These are phyloP conservation scores for Hydrochoerus hydrochaeris DNA, from an alignment of 2,113 vertebrate species.

Conservation along the genomic window DNA sequence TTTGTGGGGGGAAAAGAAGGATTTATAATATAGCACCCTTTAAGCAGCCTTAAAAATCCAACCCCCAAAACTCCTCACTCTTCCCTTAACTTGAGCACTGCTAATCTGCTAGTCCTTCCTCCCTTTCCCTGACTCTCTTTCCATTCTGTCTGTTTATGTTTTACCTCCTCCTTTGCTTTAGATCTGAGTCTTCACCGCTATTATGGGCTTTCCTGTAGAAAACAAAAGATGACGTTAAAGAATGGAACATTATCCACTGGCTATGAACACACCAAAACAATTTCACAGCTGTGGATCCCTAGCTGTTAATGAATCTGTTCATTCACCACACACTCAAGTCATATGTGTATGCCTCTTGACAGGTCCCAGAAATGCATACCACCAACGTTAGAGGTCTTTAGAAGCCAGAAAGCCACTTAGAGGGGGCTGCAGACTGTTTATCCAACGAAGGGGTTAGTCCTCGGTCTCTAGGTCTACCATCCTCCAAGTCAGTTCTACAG, in stretches of 20 bases:
- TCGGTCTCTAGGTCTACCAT: not conserved
- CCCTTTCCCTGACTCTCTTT: not conserved
- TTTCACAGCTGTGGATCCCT: not conserved
- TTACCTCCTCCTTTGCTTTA: slow-evolving; percentile 92
- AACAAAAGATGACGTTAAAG: slow-evolving; percentile 65
- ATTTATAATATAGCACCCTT: not conserved
- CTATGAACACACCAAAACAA: not conserved
- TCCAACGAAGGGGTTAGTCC: not conserved
- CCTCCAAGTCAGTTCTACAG: not conserved
- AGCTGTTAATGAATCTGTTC: not conserved
- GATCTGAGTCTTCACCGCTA: slow-evolving; percentile 89
- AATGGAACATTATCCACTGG: not conserved
- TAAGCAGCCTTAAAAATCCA: not conserved
- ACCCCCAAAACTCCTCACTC: not conserved
- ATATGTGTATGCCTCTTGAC: not conserved
- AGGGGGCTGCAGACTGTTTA: not conserved
- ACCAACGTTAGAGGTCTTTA: not conserved
- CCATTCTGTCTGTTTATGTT: not conserved
- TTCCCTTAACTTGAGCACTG: not conserved
- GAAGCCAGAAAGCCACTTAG: not conserved
- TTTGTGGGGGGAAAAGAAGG: not conserved
- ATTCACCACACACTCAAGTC: not conserved
- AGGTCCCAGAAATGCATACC: not conserved
- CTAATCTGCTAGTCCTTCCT: not conserved
- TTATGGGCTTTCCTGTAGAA: slow-evolving; percentile 88